These are phyloP conservation scores for Crotalus tigris DNA, from an alignment of 2,113 vertebrate species.

Conservation along the genomic window DNA sequence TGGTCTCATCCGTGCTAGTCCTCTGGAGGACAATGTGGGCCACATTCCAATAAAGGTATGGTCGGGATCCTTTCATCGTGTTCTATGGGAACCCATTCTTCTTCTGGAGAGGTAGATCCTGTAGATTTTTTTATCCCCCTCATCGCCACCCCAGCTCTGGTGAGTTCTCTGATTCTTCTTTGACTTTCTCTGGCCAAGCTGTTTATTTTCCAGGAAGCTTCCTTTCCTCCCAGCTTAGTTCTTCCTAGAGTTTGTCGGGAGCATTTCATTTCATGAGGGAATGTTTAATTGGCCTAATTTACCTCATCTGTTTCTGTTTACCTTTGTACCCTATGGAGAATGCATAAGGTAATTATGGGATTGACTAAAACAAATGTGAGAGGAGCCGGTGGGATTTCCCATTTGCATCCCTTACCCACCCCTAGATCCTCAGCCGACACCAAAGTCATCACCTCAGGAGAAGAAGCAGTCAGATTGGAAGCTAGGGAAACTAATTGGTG, in stretches of 20 bases:
- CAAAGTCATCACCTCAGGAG: neutral
- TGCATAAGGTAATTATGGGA: conserved; percentile 65
- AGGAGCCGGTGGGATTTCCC: conserved; percentile 3
- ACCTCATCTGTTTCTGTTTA: conserved; percentile 68
- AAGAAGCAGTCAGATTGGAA: neutral
- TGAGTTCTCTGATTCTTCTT: neutral
- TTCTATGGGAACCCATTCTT: neutral
- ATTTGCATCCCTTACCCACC: neutral
- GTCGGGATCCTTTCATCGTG: neutral
- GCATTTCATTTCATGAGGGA: conserved; percentile 69
- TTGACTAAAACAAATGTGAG: conserved; percentile 56
- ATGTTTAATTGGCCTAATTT: conserved; percentile 70
- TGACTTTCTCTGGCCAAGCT: neutral
- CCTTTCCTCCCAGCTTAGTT: conserved; percentile 41
- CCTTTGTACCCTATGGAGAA: conserved; percentile 65
- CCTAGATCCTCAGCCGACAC: neutral
- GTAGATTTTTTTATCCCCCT: neutral
- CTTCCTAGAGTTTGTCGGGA: conserved; percentile 52
- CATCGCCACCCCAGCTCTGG: no score
- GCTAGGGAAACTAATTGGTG: neutral
- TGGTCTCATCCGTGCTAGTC: conserved; percentile 70
- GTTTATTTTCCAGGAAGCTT: conserved; percentile 21
- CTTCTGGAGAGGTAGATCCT: neutral
- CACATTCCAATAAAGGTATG: conserved; percentile 77
- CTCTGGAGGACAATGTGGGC: conserved; percentile 57